These are phyloP conservation scores for Dicentrarchus labrax DNA, from an alignment of 2,113 vertebrate species.

Conservation along the genomic window DNA sequence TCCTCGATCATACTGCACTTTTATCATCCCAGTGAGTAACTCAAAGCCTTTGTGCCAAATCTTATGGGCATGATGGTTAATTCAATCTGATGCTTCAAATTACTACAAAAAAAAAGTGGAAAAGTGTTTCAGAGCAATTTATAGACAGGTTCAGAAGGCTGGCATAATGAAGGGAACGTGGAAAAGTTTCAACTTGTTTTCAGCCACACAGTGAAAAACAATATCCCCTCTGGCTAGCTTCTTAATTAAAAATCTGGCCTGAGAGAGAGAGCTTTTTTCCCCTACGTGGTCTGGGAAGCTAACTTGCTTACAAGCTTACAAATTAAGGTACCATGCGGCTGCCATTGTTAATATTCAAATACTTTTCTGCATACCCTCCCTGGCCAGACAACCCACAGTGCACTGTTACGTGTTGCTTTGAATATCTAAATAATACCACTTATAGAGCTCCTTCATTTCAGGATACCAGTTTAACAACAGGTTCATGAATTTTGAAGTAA, in stretches of 20 bases:
- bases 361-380: conserved; percentile 27
- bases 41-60: conserved; percentile 12
- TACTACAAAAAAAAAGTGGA: neutral
- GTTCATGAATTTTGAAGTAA: neutral
- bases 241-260: conserved; percentile 73
- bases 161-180: conserved; percentile 46
- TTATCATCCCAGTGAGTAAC: conserved; percentile 19
- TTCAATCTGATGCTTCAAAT: conserved; percentile 41
- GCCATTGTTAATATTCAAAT: conserved; percentile 61
- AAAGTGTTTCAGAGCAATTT: conserved; percentile 29
- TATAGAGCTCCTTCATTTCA: neutral
- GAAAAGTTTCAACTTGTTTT: conserved; percentile 68
- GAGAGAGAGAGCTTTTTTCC: conserved; percentile 32
- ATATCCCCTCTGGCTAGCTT: conserved; percentile 60
- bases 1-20: conserved; percentile 11
- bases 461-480: conserved; percentile 6
- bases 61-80: conserved; percentile 17
- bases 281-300: conserved; percentile 24
- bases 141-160: conserved; percentile 34
- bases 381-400: conserved; percentile 22
- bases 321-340: conserved; percentile 50
- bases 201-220: conserved; percentile 49
- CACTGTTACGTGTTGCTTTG: conserved; percentile 10
- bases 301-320: conserved; percentile 61
- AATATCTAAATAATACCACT: conserved; percentile 40